Base-by-base conservation (phyloP, 2,113 vertebrate genomes). In the Rhombomys opimus region DNA sequence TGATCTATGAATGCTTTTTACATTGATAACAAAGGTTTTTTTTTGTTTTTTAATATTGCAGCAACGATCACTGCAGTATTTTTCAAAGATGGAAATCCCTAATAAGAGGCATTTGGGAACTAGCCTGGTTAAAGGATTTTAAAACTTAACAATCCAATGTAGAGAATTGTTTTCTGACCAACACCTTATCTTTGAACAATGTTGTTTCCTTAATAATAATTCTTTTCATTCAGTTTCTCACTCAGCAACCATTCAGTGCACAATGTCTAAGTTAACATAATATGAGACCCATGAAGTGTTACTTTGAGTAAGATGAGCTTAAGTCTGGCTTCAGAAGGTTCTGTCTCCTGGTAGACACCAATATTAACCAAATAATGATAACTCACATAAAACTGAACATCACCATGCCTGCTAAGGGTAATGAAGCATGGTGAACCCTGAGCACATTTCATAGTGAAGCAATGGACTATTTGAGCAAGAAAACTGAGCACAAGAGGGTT, bases 291-390 rank as follows among this genome's bases (percentile, higher is more conserved):
- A n/a, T 7, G 13, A 13, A 73, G 87, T 17, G n/a, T 15, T 92
- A 12, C 17, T 22, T 38, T 88, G 54, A 86, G 35, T 22, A 95
- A 92, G 93, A 92, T 41, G 10, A 96, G 91, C 57, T 68, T 95
- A 32, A 11, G 68, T 5, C 25, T 20, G 41, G 59, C 35, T 95
- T 93, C 15, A 92, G 72, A 96, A 92, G n/a, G n/a, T n/a, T 23
- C 20, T 95, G 41, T 12, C 15, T 96, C 65, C 46, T 88, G 15
- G n/a, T 11, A 80, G 35, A 46, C 3, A 78, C 15, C 76, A 3
- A 52, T 18, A 67, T 59, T 94, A 67, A 93, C 94, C 63, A 94
- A 84, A 93, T 93, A 87, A 78, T 63, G 89, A 46, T 25, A 52
- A 57, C 13, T 73, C 52, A 41, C n/a, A 50, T 54, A 65, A 95